Evolutionary conservation across 2,888 invertebrate genomes (phyloP).

Genomic region (Xanthia togata): DNA sequence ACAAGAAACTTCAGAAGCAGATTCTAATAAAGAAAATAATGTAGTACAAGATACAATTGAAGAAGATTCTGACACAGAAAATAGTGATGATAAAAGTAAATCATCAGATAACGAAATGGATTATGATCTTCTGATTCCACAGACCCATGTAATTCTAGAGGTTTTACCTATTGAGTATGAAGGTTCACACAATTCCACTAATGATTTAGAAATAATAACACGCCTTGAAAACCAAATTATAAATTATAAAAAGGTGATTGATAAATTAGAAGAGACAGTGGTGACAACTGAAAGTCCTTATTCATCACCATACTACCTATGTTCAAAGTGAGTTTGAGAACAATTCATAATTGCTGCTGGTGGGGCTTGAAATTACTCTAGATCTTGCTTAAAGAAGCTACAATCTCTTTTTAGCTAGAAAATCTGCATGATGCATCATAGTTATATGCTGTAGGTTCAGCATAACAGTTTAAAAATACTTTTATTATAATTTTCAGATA

Average conservation of each 20-base stretch:
- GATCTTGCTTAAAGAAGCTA: background rate
- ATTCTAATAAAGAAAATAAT: constrained; percentile 20
- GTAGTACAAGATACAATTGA: too few species aligned
- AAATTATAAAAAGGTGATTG: constrained; percentile 65
- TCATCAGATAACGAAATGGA: background rate
- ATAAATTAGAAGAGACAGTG: constrained; percentile 72
- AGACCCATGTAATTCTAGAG: background rate
- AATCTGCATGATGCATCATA: background rate
- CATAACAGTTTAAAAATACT: background rate
- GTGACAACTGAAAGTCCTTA: constrained; percentile 65
- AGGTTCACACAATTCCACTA: too few species aligned
- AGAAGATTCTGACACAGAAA: constrained; percentile 14
- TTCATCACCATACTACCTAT: constrained; percentile 32
- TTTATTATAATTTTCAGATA: constrained; percentile 28
- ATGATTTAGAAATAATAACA: constrained; percentile 43
- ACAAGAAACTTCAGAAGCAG: background rate
- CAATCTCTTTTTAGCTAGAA: background rate
- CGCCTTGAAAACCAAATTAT: constrained; percentile 71
- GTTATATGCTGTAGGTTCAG: background rate
- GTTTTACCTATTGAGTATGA: background rate
- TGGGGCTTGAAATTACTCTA: background rate
- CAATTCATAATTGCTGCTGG: constrained; percentile 3
- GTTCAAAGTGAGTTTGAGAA: constrained; percentile 44
- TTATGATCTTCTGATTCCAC: constrained; percentile 45
- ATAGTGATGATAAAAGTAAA: constrained; percentile 3